A percentile compares a stretch with the other conserved stretches of the same genome.
phyloP scores from a whole-genome alignment of 2,797 vertebrate genomes.

The Echeneis naucrates region DNA sequence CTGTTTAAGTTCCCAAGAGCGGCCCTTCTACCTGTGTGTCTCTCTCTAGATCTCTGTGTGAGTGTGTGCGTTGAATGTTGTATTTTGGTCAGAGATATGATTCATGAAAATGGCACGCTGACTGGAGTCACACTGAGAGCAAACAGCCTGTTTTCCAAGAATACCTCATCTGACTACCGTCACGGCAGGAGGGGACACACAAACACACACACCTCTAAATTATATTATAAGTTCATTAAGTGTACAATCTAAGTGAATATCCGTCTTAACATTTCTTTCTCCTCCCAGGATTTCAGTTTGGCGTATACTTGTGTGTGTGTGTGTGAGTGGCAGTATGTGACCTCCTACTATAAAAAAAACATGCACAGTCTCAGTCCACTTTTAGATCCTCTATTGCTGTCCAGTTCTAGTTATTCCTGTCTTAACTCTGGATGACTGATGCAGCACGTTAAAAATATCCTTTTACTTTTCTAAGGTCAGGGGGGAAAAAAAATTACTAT shows the following conservation, averaged over 20 bases:
- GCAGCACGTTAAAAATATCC: slow-evolving; percentile 88
- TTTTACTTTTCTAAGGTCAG: slow-evolving; percentile 81
- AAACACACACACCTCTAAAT: not conserved
- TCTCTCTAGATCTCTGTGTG: slow-evolving; percentile 4
- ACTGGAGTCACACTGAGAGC: slow-evolving; percentile 74
- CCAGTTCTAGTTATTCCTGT: slow-evolving; percentile 52
- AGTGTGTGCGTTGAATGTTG: slow-evolving; percentile 42
- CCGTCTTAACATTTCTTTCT: not conserved
- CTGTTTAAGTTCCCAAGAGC: not conserved
- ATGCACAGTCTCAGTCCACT: slow-evolving; percentile 34
- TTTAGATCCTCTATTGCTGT: slow-evolving; percentile 60
- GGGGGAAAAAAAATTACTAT: slow-evolving; percentile 9
- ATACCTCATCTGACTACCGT: slow-evolving; percentile 79
- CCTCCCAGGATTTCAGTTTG: slow-evolving; percentile 5
- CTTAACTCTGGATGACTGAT: slow-evolving; percentile 78
- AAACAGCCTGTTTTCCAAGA: slow-evolving; percentile 77
- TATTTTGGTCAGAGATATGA: slow-evolving; percentile 83
- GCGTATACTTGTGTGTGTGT: slow-evolving; percentile 9
- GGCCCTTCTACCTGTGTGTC: not conserved
- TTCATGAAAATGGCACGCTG: slow-evolving; percentile 79
- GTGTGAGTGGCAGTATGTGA: slow-evolving; percentile 43
- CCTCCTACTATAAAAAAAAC: slow-evolving; percentile 55
- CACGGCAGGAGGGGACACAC: slow-evolving; percentile 56
- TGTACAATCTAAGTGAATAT: not conserved
- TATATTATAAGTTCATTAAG: not conserved